phyloP scores from a whole-genome alignment of 2,797 vertebrate species.

The Fistularia tabacaria region DNA sequence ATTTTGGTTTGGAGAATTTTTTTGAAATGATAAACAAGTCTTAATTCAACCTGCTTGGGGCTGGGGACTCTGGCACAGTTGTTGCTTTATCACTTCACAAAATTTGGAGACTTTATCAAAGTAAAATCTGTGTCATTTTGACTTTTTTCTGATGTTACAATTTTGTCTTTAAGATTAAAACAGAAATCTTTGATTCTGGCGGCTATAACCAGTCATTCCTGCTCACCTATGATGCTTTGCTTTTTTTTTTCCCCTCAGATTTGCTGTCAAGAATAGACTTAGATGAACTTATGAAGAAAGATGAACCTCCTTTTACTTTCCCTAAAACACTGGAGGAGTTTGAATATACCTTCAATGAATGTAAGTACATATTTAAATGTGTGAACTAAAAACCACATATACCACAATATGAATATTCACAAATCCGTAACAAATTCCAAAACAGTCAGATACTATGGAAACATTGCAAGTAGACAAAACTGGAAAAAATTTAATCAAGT shows the following conservation, averaged over 20 bases:
- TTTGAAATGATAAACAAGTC: too few species aligned
- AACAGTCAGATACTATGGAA: too few species aligned
- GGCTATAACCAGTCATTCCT: not conserved
- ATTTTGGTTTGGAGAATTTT: too few species aligned
- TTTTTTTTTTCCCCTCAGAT: conserved; percentile 70
- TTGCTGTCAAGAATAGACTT: conserved; percentile 95
- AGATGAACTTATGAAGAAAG: conserved; percentile 99
- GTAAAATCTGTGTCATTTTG: not conserved
- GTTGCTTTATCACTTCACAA: not conserved
- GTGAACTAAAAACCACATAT: not conserved
- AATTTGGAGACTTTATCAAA: not conserved
- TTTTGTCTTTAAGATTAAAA: not conserved
- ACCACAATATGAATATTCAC: too few species aligned
- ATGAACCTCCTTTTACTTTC: conserved; percentile 93
- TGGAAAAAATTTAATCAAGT: too few species aligned
- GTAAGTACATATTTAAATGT: conserved; percentile 75
- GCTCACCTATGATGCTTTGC: conserved; percentile 4
- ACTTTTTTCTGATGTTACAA: too few species aligned
- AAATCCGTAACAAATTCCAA: too few species aligned
- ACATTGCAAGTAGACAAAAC: too few species aligned
- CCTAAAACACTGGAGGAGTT: conserved; percentile 95
- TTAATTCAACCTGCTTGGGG: not conserved
- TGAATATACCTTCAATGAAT: conserved; percentile 95
- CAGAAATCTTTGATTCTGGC: not conserved
- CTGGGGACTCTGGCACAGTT: not conserved